Evolutionary conservation across 35 echinoderm and acorn worm species (phyloP).

Genomic region (Anneissia japonica): DNA sequence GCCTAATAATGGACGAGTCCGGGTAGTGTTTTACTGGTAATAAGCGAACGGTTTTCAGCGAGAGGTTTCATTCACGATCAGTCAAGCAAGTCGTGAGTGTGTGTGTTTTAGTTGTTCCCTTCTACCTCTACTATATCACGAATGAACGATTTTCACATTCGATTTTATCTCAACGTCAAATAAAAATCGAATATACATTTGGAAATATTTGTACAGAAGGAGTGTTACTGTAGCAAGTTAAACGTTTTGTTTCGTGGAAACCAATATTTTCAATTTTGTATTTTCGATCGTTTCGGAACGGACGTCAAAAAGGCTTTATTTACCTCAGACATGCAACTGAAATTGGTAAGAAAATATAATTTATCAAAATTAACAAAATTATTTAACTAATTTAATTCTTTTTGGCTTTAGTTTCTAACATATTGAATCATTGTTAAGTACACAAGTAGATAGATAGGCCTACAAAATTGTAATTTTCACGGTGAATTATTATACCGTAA

Average conservation of each 20-base stretch:
- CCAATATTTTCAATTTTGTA: neutral
- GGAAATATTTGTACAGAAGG: neutral
- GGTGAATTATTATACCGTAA: no score
- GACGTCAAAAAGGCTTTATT: neutral
- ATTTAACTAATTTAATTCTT: no score
- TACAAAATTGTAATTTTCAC: no score
- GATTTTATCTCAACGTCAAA: neutral
- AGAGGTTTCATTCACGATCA: neutral
- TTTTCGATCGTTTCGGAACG: neutral
- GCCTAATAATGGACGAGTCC: neutral
- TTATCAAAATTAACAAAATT: no score
- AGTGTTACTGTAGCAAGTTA: neutral
- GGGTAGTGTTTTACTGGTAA: neutral
- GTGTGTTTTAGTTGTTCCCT: no score
- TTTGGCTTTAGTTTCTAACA: no score
- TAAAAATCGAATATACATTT: neutral
- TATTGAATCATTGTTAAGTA: no score
- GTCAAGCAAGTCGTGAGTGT: neutral
- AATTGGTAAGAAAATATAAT: no score
- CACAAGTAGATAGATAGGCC: no score
- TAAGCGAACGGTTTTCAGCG: neutral
- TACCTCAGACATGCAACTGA: neutral
- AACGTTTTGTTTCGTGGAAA: neutral
- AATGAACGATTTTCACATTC: neutral
- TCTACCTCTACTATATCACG: no score